Evolutionary conservation across 2,888 invertebrate genomes (phyloP).

Genomic region (Lasioglossum malachurum): DNA sequence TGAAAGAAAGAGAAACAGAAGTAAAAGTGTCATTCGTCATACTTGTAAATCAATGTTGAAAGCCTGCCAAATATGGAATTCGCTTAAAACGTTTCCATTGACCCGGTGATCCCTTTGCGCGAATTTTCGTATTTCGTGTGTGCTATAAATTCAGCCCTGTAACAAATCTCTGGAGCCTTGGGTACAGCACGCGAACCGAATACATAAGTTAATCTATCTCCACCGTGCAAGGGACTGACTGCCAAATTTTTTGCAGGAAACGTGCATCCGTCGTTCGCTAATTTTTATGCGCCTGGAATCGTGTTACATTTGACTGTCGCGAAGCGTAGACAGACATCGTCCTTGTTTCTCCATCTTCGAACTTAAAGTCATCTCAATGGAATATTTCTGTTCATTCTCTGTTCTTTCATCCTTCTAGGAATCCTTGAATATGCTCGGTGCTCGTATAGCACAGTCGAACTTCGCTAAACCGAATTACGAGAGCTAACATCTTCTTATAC

Average conservation of each 20-base stretch:
- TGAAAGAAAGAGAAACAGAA: not conserved
- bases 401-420: not conserved
- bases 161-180: conserved; percentile 73
- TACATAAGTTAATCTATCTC: conserved; percentile 63
- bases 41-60: conserved; percentile 30
- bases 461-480: not conserved
- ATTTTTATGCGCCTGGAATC: not conserved
- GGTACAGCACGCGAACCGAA: conserved; percentile 60
- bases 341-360: not conserved
- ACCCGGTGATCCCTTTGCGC: conserved; percentile 60
- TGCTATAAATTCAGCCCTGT: conserved; percentile 73
- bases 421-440: not conserved
- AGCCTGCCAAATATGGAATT: conserved; percentile 50
- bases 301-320: not conserved
- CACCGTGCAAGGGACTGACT: conserved; percentile 25
- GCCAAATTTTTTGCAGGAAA: conserved; percentile 44
- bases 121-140: conserved; percentile 62
- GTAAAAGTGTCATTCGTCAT: conserved; percentile 2
- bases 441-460: not conserved
- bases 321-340: not conserved
- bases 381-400: not conserved
- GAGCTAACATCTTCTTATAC: not conserved
- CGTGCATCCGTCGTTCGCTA: not conserved
- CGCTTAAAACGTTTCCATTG: conserved; percentile 64
- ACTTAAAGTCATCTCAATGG: not conserved